A percentile compares a stretch with the other conserved stretches of the same genome.
These are phyloP conservation scores for Saxidomus purpurata DNA, from an alignment of 1,140 invertebrate species.

Conservation along the genomic window DNA sequence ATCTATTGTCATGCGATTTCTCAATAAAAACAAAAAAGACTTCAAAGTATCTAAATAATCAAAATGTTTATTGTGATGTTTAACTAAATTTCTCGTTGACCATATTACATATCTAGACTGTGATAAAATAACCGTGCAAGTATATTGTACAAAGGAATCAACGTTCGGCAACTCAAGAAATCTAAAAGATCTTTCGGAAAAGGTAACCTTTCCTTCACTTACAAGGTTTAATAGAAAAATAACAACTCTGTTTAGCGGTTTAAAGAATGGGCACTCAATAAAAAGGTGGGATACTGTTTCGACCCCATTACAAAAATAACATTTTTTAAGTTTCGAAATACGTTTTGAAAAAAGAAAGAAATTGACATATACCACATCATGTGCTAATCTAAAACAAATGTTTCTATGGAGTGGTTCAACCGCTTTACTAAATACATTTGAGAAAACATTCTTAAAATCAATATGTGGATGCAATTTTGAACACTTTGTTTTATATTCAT, in stretches of 20 bases:
- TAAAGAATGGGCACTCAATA: not conserved
- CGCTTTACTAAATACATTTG: not conserved
- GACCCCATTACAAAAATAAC: not conserved
- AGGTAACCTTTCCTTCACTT: no score
- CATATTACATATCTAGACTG: not conserved
- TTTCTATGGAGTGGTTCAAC: not conserved
- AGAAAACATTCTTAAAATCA: not conserved
- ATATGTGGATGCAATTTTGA: not conserved
- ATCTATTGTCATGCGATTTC: not conserved
- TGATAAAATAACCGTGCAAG: not conserved
- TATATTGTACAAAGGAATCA: not conserved
- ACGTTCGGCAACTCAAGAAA: not conserved
- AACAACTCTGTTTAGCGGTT: not conserved
- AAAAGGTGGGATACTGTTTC: not conserved
- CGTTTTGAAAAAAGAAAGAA: not conserved
- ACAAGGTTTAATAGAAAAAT: not conserved
- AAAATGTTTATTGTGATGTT: not conserved
- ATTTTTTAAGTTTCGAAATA: not conserved
- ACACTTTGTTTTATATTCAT: not conserved
- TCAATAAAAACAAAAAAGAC: not conserved
- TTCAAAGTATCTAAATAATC: not conserved
- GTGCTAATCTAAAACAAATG: not conserved
- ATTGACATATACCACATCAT: not conserved
- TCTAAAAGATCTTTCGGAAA: not conserved
- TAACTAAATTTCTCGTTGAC: not conserved